Conservation (phyloP, 2,113 vertebrate species). For the Holacanthus passer region DNA sequence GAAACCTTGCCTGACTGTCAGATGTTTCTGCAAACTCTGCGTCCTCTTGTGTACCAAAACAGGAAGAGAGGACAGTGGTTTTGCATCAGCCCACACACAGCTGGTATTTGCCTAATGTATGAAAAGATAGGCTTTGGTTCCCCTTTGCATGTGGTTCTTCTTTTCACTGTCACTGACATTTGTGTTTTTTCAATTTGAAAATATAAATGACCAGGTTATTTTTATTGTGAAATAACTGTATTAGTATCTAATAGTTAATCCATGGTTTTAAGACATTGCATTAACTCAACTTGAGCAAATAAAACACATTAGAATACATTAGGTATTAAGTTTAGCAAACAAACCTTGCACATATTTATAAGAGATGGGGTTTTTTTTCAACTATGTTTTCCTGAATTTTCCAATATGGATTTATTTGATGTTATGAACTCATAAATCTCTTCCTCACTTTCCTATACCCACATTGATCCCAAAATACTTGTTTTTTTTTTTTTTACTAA, state of each 20-base stretch:
- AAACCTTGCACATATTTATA: too few relatives aligned
- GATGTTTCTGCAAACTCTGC: slow-evolving; percentile 18
- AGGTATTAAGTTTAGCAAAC: too few relatives aligned
- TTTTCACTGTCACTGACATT: neutral
- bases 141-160: neutral
- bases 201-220: neutral
- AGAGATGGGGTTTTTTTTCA: neutral
- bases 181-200: neutral
- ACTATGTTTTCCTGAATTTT: neutral
- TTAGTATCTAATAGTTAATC: too few relatives aligned
- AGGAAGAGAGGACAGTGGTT: slow-evolving; percentile 5
- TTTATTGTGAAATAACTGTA: neutral
- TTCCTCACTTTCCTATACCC: neutral
- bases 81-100: slow-evolving; percentile 16
- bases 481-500: too few relatives aligned
- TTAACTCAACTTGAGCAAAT: too few relatives aligned
- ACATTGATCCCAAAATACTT: neutral
- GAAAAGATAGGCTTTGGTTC: slow-evolving; percentile 1
- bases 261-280: too few relatives aligned
- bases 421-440: neutral
- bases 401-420: neutral
- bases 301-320: too few relatives aligned
- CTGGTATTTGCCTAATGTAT: neutral
- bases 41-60: neutral
- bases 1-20: neutral